Conservation (phyloP, 2,113 vertebrate species). For the Apodemus sylvaticus region DNA sequence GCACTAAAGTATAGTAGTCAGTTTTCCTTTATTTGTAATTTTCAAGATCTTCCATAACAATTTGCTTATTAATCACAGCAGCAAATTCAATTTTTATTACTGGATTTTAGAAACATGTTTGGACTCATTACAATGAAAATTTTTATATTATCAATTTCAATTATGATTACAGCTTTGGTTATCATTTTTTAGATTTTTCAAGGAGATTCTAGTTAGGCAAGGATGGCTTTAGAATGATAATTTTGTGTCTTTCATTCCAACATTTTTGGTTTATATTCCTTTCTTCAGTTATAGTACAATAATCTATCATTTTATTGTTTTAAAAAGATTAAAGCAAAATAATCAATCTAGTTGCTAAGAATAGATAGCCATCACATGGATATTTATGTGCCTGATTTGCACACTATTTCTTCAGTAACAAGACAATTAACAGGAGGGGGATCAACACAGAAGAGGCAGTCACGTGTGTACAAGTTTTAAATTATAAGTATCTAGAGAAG, state of each 20-base stretch:
- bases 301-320: not conserved
- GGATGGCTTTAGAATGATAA: not conserved
- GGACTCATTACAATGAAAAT: not conserved
- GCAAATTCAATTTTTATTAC: not conserved
- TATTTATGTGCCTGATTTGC: accelerated
- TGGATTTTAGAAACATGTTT: not conserved
- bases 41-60: not conserved
- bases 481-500: not conserved
- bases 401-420: not conserved
- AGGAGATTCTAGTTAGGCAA: not conserved
- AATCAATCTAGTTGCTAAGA: not conserved
- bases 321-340: not conserved
- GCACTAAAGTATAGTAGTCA: not conserved
- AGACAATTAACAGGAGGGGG: not conserved
- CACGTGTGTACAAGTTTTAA: not conserved
- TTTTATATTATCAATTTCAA: not conserved
- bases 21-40: not conserved
- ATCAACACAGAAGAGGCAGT: not conserved
- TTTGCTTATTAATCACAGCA: not conserved
- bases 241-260: not conserved
- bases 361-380: not conserved
- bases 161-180: not conserved
- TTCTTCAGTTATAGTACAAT: not conserved
- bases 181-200: not conserved
- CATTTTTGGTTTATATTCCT: not conserved